These are phyloP conservation scores for Eupsilia transversa DNA, from an alignment of 2,888 invertebrate genomes.

Conservation along the genomic window DNA sequence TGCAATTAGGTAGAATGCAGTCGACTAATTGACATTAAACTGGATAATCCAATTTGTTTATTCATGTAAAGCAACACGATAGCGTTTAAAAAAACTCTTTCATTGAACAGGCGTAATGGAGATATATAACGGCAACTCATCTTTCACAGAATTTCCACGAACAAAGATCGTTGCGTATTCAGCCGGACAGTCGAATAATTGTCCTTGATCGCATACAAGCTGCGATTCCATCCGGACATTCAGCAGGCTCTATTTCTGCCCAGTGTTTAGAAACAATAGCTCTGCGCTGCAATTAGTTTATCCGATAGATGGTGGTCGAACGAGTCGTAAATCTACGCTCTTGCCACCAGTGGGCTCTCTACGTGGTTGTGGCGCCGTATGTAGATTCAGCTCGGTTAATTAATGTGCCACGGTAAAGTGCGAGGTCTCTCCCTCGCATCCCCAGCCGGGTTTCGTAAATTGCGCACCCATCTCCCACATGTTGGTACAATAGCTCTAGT, in stretches of 20 bases:
- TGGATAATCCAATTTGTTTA: background rate
- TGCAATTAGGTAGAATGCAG: background rate
- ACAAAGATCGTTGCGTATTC: conserved; percentile 74
- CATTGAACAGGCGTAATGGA: background rate
- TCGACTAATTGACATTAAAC: background rate
- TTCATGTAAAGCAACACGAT: background rate
- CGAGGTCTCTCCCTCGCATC: conserved; percentile 84
- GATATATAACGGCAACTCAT: conserved; percentile 23
- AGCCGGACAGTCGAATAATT: conserved; percentile 81
- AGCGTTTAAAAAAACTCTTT: background rate
- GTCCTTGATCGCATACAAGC: conserved; percentile 78
- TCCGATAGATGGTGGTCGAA: conserved; percentile 89
- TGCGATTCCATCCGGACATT: conserved; percentile 72
- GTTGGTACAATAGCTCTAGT: conserved; percentile 81
- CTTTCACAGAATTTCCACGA: conserved; percentile 62
- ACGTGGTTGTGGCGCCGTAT: conserved; percentile 87
- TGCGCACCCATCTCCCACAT: conserved; percentile 86
- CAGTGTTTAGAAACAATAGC: conserved; percentile 89
- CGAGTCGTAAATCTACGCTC: conserved; percentile 89
- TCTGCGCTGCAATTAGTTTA: conserved; percentile 89
- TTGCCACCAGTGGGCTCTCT: conserved; percentile 87
- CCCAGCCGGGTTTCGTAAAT: conserved; percentile 86
- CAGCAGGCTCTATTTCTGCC: conserved; percentile 82
- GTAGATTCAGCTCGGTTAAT: conserved; percentile 89
- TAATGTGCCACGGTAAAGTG: conserved; percentile 89